These are phyloP conservation scores for Acipenser oxyrinchus DNA, from an alignment of 2,797 vertebrate genomes.

Conservation along the genomic window DNA sequence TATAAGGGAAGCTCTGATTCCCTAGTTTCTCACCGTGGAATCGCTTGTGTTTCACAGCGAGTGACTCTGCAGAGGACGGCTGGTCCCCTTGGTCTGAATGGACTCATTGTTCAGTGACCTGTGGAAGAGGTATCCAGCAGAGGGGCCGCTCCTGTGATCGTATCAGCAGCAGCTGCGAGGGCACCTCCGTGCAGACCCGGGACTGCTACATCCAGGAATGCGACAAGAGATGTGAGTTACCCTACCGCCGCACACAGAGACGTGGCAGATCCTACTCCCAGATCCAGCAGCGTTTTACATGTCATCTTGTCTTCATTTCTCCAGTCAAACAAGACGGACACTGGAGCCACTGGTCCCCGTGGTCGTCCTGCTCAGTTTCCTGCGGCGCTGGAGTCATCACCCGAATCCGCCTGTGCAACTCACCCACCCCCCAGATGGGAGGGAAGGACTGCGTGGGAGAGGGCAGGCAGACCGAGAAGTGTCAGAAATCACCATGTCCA, in stretches of 20 bases:
- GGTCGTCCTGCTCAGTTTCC: slow-evolving; percentile 95
- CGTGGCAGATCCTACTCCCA: not conserved
- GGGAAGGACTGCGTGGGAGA: slow-evolving; percentile 84
- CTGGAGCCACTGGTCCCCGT: slow-evolving; percentile 98
- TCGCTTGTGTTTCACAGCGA: slow-evolving; percentile 47
- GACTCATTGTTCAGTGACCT: slow-evolving; percentile 91
- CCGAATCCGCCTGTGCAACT: slow-evolving; percentile 95
- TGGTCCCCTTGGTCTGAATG: slow-evolving; percentile 99
- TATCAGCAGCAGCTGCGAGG: slow-evolving; percentile 92
- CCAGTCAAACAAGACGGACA: slow-evolving; percentile 93
- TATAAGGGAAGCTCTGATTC: too few species aligned
- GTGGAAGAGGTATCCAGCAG: slow-evolving; percentile 92
- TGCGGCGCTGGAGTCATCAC: slow-evolving; percentile 88
- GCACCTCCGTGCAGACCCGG: slow-evolving; percentile 93
- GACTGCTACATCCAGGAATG: slow-evolving; percentile 94
- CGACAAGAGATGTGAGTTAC: slow-evolving; percentile 90
- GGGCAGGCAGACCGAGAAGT: slow-evolving; percentile 83
- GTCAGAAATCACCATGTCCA: slow-evolving; percentile 77
- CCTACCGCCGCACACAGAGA: not conserved
- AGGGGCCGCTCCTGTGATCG: slow-evolving; percentile 95
- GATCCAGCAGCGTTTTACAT: not conserved
- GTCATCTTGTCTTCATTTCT: slow-evolving; percentile 1
- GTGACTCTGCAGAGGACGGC: slow-evolving; percentile 72
- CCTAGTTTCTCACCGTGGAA: too few species aligned
- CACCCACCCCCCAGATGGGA: slow-evolving; percentile 92